Base-by-base conservation (phyloP, 2,888 invertebrate species). In the Oligia fasciuncula region DNA sequence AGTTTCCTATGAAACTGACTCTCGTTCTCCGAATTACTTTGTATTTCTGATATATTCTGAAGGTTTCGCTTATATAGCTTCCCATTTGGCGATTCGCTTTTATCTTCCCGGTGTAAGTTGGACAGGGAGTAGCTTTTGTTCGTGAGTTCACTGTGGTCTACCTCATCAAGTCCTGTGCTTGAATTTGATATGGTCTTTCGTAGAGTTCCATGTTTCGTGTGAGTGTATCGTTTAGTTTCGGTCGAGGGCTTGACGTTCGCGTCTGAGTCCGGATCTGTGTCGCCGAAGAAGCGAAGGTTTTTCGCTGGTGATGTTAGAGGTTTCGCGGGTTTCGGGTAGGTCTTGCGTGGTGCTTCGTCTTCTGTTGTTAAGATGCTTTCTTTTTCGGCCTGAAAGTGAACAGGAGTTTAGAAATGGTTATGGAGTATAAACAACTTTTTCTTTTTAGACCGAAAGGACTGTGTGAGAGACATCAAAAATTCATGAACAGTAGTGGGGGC, bases 251-350 rank as follows among this genome's bases (percentile, higher is more conserved):
- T 91, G 90, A 95, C 85, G 84, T 97, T 97, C 49, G 97, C 97
- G 92, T 97, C 98, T 19, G 98, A 98, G 90, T 98, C 98, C 81
- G 97, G 97, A 92, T 98, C 98, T 17, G 98, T 98, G 94, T 98
- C 98, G 40, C 98, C 98, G 94, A 98, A 98, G 97, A 98, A 98
- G 73, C 98, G 97, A 19, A 98, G 97, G 95, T 97, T 98, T 93
- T 98, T 98, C 54, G 97, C 97, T 14, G 97, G 97, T 2, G 96
- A 95, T 81, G 93, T 95, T 8, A 95, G 88, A 0, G 95, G 93
- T 60, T 95, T 95, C 1, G 91, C 85, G 6, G 93, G 86, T 78
- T 95, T 95, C 0, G 93, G 89, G 90, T 96, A 96, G 29, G 92
- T 84, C 78, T 96, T 95, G 73, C 96, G 92, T 19, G 94, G 92